A percentile compares a stretch with the other conserved stretches of the same genome.
Evolutionary conservation across 2,113 vertebrate genomes (phyloP).

Genomic region (Nycticryphes semicollaris): DNA sequence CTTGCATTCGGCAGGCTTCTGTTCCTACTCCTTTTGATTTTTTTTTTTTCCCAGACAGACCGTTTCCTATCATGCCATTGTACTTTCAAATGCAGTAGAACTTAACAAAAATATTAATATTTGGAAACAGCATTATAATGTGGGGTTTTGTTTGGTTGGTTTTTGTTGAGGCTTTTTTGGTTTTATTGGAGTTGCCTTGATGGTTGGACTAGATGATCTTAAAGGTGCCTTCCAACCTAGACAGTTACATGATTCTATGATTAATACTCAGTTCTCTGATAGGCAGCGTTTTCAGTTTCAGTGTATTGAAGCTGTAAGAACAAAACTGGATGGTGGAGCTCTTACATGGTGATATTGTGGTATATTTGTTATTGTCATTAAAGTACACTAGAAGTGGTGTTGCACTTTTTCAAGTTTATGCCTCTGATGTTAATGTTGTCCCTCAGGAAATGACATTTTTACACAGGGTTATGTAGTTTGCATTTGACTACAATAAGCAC

Average conservation of each 20-base stretch:
- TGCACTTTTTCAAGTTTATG: neutral
- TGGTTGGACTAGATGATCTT: too few species aligned
- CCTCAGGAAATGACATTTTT: neutral
- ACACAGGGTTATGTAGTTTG: neutral
- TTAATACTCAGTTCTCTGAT: neutral
- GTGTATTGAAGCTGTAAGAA: neutral
- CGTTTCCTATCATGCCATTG: fast-evolving
- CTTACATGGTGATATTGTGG: neutral
- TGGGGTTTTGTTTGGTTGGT: too few species aligned
- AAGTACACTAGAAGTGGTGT: neutral
- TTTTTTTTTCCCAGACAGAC: neutral
- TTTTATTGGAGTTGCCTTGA: too few species aligned
- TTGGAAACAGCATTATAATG: neutral
- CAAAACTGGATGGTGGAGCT: neutral
- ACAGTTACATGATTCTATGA: too few species aligned
- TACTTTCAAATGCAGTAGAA: neutral
- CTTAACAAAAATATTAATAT: neutral
- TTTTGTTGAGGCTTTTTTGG: too few species aligned
- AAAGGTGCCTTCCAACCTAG: too few species aligned
- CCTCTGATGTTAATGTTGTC: neutral
- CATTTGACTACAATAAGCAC: fast-evolving
- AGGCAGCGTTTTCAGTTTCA: neutral
- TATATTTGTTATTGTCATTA: neutral
- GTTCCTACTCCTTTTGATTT: neutral
- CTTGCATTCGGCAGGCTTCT: neutral